Evolutionary conservation across 64 coral and sea anemone species (phyloP).

Genomic region (Anthopleura sola): DNA sequence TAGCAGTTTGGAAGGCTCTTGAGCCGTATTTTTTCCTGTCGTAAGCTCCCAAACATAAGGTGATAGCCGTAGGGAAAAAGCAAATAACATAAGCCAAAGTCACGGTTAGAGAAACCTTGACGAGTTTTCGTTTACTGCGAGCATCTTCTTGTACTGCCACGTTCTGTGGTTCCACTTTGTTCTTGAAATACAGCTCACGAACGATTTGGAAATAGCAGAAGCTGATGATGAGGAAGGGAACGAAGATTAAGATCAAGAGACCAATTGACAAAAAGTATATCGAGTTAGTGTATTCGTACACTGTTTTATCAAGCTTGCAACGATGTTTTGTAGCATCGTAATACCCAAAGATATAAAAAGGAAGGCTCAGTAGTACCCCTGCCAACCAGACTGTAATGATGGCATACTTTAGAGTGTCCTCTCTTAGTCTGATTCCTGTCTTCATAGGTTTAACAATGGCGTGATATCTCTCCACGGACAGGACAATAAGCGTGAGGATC

Average conservation of each 20-base stretch:
- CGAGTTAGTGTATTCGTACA: no score
- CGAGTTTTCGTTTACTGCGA: not conserved
- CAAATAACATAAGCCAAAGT: not conserved
- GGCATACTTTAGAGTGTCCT: not conserved
- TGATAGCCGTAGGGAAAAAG: not conserved
- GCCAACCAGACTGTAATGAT: not conserved
- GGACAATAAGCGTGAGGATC: not conserved
- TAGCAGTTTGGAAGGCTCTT: not conserved
- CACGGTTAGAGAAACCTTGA: not conserved
- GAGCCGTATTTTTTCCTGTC: no score
- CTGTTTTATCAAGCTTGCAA: not conserved
- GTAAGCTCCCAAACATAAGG: not conserved
- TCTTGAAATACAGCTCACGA: constrained; percentile 14
- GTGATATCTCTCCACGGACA: constrained; percentile 7
- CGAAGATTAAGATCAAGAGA: not conserved
- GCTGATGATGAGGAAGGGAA: not conserved
- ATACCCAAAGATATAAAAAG: not conserved
- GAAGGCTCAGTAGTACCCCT: not conserved
- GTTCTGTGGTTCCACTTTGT: not conserved
- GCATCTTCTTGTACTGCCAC: not conserved
- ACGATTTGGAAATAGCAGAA: constrained; percentile 32
- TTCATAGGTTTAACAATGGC: constrained; percentile 1
- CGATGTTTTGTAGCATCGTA: not conserved
- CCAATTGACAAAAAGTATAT: no score
- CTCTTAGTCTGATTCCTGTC: not conserved